Conservation (phyloP, 2,113 vertebrate species). For the Lophotis ruficrista region DNA sequence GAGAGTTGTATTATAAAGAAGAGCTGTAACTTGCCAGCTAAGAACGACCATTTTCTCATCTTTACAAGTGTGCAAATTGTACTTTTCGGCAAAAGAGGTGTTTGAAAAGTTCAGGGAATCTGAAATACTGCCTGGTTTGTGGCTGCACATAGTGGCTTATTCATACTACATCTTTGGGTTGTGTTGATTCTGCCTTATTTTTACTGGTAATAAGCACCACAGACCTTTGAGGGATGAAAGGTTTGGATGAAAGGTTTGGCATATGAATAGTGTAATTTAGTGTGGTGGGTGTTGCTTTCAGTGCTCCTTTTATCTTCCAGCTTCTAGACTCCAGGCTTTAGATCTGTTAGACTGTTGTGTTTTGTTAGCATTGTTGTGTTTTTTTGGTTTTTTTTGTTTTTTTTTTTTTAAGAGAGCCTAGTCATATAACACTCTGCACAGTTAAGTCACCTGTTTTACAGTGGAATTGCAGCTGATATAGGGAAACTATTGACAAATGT, state of each 20-base stretch:
- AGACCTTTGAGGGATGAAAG: background rate
- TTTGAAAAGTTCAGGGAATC: background rate
- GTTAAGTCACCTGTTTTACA: background rate
- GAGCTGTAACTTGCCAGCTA: background rate
- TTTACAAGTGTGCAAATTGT: background rate
- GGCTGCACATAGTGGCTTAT: background rate
- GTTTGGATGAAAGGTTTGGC: background rate
- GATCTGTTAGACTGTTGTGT: background rate
- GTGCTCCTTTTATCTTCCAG: background rate
- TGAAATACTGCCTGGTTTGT: background rate
- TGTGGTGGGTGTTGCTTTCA: background rate
- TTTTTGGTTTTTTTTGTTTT: background rate
- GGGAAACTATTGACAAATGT: background rate
- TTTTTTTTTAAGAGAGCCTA: background rate
- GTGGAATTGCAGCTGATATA: background rate
- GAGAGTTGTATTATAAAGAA: background rate
- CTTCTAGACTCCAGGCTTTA: background rate
- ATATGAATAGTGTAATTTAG: background rate
- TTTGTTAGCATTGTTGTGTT: background rate
- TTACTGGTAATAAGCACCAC: background rate
- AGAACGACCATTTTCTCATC: background rate
- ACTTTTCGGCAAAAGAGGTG: background rate
- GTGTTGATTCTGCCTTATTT: background rate
- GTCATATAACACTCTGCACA: background rate
- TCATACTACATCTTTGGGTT: background rate